Evolutionary conservation across 2,888 invertebrate genomes (phyloP), one percentile per base, ranked within the genome.

Genomic region (Calliopum simillimum): DNA sequence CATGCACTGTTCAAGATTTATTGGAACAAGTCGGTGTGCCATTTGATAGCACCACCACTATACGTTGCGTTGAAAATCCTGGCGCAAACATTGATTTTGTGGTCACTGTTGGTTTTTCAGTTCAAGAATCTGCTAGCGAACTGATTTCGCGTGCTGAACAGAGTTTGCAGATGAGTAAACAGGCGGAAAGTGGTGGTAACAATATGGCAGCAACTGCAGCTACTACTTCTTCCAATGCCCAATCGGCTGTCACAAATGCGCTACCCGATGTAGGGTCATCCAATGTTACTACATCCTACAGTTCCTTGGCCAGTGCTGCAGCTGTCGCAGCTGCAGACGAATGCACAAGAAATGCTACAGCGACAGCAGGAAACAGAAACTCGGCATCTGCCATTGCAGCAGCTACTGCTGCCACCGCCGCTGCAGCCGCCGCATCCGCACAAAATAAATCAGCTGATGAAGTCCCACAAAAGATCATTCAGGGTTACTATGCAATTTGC

Each of bases 1-100:
- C 92, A 74, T 94, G 94, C 84, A 94, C 94, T 0, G 91, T 94
- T 67, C 92, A 93, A 83, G 94, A 94, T 87, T 90, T 94, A 75
- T 86, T 94, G 71, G 94, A 94, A 82, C 94, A 94, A 89, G 92
- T 92, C 77, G 83, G 81, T 73, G 92, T 94, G 78, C 89, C 91
- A 61, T 91, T 93, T 80, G 89, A 91, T 63, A 88, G 89, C 68
- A 91, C 91, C 69, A 93, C 93, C 12, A 89, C 90, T 74, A 93
- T 94, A 78, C 92, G 92, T 79, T 91, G 93, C 79, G 91, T 92
- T 76, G 90, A 92, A 80, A 92, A 93, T 80, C 91, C 91, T 44
- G 90, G 90, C 55, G 90, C 91, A 78, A 93, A 92, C 79, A 92
- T 94, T 76, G 93, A 94, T 84, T 94, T 93, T 81, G 91, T 94